phyloP scores from a whole-genome alignment of 1,140 invertebrate species.

The Brachionus koreanus region DNA sequence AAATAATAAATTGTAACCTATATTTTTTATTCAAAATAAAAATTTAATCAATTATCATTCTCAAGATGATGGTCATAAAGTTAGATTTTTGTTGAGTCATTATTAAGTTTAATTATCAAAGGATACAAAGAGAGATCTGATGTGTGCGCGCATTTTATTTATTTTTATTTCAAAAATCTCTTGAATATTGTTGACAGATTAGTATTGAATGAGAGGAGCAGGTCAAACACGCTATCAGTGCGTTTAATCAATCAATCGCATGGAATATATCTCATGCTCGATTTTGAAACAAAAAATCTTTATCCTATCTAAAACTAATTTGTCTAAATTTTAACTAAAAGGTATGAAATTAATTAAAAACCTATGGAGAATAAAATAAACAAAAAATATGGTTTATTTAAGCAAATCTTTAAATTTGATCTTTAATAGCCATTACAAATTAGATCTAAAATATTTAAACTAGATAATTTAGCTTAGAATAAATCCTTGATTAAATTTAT shows the following conservation, averaged over 20 bases:
- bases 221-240: not conserved
- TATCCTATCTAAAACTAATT: slow-evolving; percentile 2
- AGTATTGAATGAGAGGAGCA: not conserved
- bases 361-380: not conserved
- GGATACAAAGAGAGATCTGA: not conserved
- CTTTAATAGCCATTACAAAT: not conserved
- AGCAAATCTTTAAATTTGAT: slow-evolving; percentile 4
- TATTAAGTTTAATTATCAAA: not conserved
- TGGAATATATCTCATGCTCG: not conserved
- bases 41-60: too few species aligned
- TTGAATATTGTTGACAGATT: not conserved
- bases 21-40: too few species aligned
- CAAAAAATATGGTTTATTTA: not conserved
- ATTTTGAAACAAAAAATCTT: not conserved
- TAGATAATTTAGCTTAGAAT: not conserved
- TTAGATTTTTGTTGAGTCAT: too few species aligned
- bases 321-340: not conserved
- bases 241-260: not conserved
- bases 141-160: not conserved
- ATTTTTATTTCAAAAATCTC: too few species aligned
- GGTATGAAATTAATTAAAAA: not conserved
- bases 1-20: too few species aligned
- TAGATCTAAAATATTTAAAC: not conserved
- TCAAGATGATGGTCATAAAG: too few species aligned
- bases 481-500: not conserved